Conservation (phyloP, 2,113 vertebrate genomes). For the Brachyistius frenatus region DNA sequence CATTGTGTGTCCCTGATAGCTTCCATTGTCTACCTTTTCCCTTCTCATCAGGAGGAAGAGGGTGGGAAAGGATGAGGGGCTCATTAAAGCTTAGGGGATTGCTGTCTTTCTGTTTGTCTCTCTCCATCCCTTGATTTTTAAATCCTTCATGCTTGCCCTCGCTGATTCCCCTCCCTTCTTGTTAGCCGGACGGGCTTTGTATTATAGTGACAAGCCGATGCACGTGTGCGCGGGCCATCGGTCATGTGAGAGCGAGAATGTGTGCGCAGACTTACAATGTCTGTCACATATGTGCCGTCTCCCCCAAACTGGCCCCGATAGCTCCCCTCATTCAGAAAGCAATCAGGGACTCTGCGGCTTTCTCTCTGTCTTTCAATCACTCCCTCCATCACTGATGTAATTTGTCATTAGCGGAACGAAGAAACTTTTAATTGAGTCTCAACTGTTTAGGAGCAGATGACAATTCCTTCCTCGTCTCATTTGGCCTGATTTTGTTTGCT, state of each 20-base stretch:
- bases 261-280: slow-evolving; percentile 33
- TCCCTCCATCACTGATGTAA: slow-evolving; percentile 69
- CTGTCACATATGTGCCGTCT: slow-evolving; percentile 48
- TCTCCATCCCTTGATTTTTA: slow-evolving; percentile 55
- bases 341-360: slow-evolving; percentile 68
- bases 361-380: slow-evolving; percentile 67
- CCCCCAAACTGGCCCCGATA: slow-evolving; percentile 60
- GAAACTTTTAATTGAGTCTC: slow-evolving; percentile 82
- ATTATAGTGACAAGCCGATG: slow-evolving; percentile 55
- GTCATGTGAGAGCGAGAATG: not conserved
- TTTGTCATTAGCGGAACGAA: slow-evolving; percentile 75
- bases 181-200: slow-evolving; percentile 68
- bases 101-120: slow-evolving; percentile 64
- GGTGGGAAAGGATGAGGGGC: slow-evolving; percentile 18
- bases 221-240: not conserved
- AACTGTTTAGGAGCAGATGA: slow-evolving; percentile 68
- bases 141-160: slow-evolving; percentile 52
- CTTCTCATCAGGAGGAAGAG: slow-evolving; percentile 55
- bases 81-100: slow-evolving; percentile 70
- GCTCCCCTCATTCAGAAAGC: slow-evolving; percentile 71
- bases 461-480: slow-evolving; percentile 64
- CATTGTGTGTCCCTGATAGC: slow-evolving; percentile 62
- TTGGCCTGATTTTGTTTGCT: slow-evolving; percentile 57
- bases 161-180: slow-evolving; percentile 25
- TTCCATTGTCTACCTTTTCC: slow-evolving; percentile 56